Evolutionary conservation across 2,888 invertebrate genomes (phyloP).

Genomic region (Chalcis sispes): DNA sequence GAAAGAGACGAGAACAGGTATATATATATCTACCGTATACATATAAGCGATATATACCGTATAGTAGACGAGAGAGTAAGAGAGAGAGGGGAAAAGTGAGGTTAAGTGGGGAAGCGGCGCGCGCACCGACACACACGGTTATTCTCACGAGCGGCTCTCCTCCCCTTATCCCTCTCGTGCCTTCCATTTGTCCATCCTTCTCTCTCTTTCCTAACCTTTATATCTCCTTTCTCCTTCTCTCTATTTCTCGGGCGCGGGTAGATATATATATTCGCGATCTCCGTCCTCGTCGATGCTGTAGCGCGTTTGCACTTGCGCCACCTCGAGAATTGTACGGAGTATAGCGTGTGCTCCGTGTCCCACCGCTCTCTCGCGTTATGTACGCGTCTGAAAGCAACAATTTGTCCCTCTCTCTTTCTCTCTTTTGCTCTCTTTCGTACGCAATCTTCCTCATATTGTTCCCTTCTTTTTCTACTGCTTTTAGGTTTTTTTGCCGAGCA

Average conservation of each 20-base stretch:
- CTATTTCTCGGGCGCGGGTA: no score
- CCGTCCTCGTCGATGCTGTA: background rate
- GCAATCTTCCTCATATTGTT: background rate
- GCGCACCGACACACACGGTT: slow-evolving; percentile 60
- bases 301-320: slow-evolving; percentile 38
- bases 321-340: background rate
- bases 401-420: slow-evolving; percentile 8
- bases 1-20: slow-evolving; percentile 1
- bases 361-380: background rate
- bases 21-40: background rate
- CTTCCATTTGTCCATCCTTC: background rate
- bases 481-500: background rate
- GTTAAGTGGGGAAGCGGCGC: slow-evolving; percentile 23
- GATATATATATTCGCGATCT: background rate
- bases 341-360: background rate
- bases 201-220: background rate
- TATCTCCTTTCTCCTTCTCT: background rate
- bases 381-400: slow-evolving; percentile 37
- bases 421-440: background rate
- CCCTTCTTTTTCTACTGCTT: background rate
- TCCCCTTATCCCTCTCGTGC: slow-evolving; percentile 62
- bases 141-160: slow-evolving; percentile 73
- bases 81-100: slow-evolving; percentile 9
- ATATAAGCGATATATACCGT: background rate
- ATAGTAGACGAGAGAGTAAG: background rate